Conservation (phyloP, 2,113 vertebrate species). For the Chaetops frenatus region DNA sequence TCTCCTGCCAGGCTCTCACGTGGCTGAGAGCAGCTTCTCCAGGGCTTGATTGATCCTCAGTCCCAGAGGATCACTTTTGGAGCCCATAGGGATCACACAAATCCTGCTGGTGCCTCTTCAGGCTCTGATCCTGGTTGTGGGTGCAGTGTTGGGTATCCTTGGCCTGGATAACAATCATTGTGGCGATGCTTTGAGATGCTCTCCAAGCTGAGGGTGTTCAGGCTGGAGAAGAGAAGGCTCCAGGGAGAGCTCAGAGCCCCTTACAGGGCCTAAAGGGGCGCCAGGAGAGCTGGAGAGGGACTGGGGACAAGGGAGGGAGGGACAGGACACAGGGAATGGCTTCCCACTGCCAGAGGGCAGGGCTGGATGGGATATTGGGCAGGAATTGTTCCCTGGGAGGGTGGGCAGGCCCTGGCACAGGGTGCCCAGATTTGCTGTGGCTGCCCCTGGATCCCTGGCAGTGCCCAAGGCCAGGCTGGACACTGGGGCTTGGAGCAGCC, state of each 20-base stretch:
- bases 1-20: background rate
- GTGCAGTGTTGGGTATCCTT: background rate
- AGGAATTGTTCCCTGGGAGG: background rate
- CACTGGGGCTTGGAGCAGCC: background rate
- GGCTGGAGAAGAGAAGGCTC: background rate
- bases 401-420: background rate
- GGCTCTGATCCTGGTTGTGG: background rate
- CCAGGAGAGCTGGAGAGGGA: background rate
- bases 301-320: rapidly evolving
- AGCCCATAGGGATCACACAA: rapidly evolving
- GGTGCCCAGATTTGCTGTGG: background rate
- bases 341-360: background rate
- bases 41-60: background rate
- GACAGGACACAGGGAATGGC: background rate
- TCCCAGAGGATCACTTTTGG: background rate
- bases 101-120: background rate
- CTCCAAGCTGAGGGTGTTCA: background rate
- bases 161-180: background rate
- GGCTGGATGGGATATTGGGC: background rate
- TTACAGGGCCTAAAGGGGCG: background rate
- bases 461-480: background rate
- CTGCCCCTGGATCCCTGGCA: background rate
- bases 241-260: background rate
- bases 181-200: background rate
- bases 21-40: background rate